Conservation (phyloP, 2,797 vertebrate species). For the Adelosebastes latens region DNA sequence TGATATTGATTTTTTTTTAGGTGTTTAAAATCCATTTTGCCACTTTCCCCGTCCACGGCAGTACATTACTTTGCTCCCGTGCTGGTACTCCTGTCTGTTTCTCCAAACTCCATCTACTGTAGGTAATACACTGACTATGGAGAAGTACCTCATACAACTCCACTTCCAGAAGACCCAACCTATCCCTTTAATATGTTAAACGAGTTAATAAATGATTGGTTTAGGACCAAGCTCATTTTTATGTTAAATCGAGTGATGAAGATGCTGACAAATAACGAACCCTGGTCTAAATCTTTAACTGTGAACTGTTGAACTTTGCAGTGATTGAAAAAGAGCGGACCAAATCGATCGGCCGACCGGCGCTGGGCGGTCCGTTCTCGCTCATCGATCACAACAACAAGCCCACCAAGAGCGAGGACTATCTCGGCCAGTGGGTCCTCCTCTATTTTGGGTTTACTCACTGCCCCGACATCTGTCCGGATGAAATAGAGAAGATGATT, state of each 20-base stretch:
- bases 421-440: constrained; percentile 92
- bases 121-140: too few relatives aligned
- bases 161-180: too few relatives aligned
- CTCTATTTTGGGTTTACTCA: constrained; percentile 98
- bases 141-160: too few relatives aligned
- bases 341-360: constrained; percentile 87
- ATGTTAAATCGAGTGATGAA: background rate
- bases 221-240: background rate
- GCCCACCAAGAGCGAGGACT: constrained; percentile 87
- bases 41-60: too few relatives aligned
- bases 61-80: too few relatives aligned
- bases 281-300: background rate
- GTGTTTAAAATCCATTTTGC: too few relatives aligned
- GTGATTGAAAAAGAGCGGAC: constrained; percentile 89
- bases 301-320: constrained; percentile 48
- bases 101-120: too few relatives aligned
- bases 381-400: constrained; percentile 89
- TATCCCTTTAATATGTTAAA: background rate
- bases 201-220: background rate
- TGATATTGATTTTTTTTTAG: too few relatives aligned
- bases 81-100: too few relatives aligned
- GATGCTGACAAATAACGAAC: background rate
- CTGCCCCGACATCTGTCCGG: constrained; percentile 97
- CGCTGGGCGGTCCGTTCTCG: constrained; percentile 93
- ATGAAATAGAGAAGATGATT: constrained; percentile 97